Percentiles rank a stretch among this genome's conserved stretches.
phyloP scores from a whole-genome alignment of 2,113 vertebrate genomes.

The Capreolus pygargus region DNA sequence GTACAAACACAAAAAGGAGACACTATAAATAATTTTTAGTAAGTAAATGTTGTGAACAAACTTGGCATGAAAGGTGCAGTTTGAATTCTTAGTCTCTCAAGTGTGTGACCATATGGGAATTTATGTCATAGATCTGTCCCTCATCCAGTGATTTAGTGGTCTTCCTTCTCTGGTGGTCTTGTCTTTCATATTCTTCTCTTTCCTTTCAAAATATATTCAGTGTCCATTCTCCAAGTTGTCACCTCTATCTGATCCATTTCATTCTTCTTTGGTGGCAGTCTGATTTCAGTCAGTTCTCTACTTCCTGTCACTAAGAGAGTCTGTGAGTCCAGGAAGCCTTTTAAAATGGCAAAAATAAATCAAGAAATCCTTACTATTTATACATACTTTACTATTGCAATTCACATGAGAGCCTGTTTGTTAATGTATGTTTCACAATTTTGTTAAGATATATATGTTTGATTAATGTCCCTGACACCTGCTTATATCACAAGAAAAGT shows the following conservation, averaged over 20 bases:
- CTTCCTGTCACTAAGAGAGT: not conserved
- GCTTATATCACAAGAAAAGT: not conserved
- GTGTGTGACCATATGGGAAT: not conserved
- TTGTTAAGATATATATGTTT: not conserved
- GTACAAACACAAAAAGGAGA: not conserved
- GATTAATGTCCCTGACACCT: not conserved
- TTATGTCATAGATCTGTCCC: not conserved
- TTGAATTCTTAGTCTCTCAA: not conserved
- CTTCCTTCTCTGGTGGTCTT: not conserved
- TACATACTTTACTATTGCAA: not conserved
- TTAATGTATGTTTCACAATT: not conserved
- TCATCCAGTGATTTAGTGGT: not conserved
- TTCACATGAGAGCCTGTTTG: not conserved
- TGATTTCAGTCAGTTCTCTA: not conserved
- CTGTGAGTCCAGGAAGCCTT: not conserved
- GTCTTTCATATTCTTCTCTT: not conserved
- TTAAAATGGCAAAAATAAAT: not conserved
- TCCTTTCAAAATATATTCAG: not conserved
- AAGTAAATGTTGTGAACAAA: not conserved
- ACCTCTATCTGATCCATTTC: not conserved
- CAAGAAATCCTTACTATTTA: not conserved
- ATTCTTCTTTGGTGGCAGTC: not conserved
- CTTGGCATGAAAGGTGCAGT: not conserved
- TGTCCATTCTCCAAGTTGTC: not conserved
- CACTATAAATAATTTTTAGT: not conserved